Evolutionary conservation across 2,797 vertebrate species (phyloP).

Genomic region (Holocentrus rufus): DNA sequence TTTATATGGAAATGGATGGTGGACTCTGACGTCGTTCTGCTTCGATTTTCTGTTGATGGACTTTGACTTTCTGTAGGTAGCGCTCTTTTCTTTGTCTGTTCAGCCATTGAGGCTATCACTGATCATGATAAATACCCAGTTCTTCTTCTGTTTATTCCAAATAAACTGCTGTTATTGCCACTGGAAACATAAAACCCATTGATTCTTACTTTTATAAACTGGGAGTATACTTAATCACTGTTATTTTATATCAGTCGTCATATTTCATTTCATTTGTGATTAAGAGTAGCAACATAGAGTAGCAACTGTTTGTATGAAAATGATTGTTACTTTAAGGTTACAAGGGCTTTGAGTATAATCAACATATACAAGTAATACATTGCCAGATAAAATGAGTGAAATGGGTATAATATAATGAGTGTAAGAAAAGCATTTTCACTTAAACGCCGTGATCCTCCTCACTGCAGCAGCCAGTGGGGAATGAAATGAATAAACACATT

Average conservation of each 20-base stretch:
- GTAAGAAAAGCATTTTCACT: not conserved
- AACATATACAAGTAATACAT: not conserved
- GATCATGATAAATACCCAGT: constrained; percentile 22
- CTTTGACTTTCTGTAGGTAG: not conserved
- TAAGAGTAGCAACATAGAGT: no score
- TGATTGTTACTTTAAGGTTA: not conserved
- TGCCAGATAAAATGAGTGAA: not conserved
- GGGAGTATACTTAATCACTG: no score
- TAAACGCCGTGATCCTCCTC: not conserved
- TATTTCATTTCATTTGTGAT: no score
- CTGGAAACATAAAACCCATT: no score
- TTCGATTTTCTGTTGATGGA: constrained; percentile 25
- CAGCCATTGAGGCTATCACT: not conserved
- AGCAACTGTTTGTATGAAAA: constrained; percentile 1
- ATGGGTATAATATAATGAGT: not conserved
- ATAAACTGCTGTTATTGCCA: not conserved
- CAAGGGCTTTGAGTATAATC: not conserved
- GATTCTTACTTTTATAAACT: no score
- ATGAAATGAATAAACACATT: constrained; percentile 37
- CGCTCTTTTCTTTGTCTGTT: no score
- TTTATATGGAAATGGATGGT: no score
- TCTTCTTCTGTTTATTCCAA: constrained; percentile 41
- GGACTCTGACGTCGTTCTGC: constrained; percentile 28
- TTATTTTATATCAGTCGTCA: constrained; percentile 16
- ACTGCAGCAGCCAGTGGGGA: constrained; percentile 31